phyloP scores from a whole-genome alignment of 2,888 invertebrate species.

The Bellardia bayeri region DNA sequence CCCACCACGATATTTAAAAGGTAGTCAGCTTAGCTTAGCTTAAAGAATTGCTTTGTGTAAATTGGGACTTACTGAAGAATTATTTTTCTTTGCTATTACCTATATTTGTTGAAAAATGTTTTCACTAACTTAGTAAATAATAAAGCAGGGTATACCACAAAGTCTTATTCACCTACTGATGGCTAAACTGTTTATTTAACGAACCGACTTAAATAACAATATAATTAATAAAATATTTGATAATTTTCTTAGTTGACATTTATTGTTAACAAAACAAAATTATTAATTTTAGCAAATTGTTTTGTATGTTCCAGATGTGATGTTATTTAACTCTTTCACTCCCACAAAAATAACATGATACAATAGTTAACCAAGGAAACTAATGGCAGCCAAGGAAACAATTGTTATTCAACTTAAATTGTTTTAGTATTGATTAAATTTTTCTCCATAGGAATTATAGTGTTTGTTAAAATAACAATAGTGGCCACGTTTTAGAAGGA shows the following conservation, averaged over 20 bases:
- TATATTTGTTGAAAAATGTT: too few species aligned
- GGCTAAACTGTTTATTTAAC: not conserved
- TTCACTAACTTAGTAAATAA: not conserved
- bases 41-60: too few species aligned
- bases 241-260: not conserved
- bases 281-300: not conserved
- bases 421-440: slow-evolving; percentile 46
- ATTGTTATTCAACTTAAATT: slow-evolving; percentile 17
- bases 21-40: too few species aligned
- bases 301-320: not conserved
- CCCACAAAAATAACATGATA: slow-evolving; percentile 3
- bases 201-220: not conserved
- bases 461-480: not conserved
- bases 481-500: not conserved
- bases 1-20: too few species aligned
- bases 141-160: not conserved
- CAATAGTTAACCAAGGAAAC: slow-evolving; percentile 20
- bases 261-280: not conserved
- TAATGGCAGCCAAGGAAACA: slow-evolving; percentile 70
- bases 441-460: not conserved
- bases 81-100: too few species aligned
- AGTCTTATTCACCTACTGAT: not conserved
- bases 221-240: slow-evolving; percentile 16
- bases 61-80: too few species aligned
- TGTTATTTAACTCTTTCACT: slow-evolving; percentile 20